Base-by-base conservation (phyloP, 2,113 vertebrate genomes). In the Nettapus auritus region DNA sequence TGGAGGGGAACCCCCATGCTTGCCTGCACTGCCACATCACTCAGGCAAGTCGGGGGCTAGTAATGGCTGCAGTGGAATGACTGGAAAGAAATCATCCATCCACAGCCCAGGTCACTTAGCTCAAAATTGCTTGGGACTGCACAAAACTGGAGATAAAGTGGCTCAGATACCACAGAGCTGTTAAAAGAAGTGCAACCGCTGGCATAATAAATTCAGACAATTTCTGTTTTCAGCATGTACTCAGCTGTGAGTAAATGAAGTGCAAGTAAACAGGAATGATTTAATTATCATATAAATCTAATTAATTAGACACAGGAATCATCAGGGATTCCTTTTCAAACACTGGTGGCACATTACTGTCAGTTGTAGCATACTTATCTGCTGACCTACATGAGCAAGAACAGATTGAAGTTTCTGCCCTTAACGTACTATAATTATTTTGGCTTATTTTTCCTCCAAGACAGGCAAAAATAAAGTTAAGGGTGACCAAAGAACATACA, bases 271-370 rank as follows among this genome's bases (percentile, higher is more conserved):
- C 62, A 91, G 88, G 53, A 90, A 84, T 88, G 6, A 95, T 89
- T 96, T 86, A 77, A 90, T 92, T 88, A 90, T 40, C 77, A n/a
- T 40, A 86, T 68, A 93, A 92, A 94, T 82, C 38, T 84, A 84
- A 94, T 86, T 94, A 83, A 94, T 88, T 86, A 57, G 48, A 81
- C 3, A 22, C 53, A 88, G 82, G 62, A 92, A 90, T 88, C 88
- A 84, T 75, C 25, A 57, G 69, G 86, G 73, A 93, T 0, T 31
- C 44, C 86, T 94, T 62, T 83, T 70, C 88, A 81, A 86, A 80
- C 73, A 68, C 79, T 75, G 76, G 80, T 91, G 88, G 56, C 88
- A 84, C 86, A 81, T 82, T 88, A 57, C 76, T 77, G 53, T 56
- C 86, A 92, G 68, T 20, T n/a, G 44, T 21, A 75, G 48, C 83